Conservation (phyloP, 2,888 invertebrate species). For the Acholoe squamosa region DNA sequence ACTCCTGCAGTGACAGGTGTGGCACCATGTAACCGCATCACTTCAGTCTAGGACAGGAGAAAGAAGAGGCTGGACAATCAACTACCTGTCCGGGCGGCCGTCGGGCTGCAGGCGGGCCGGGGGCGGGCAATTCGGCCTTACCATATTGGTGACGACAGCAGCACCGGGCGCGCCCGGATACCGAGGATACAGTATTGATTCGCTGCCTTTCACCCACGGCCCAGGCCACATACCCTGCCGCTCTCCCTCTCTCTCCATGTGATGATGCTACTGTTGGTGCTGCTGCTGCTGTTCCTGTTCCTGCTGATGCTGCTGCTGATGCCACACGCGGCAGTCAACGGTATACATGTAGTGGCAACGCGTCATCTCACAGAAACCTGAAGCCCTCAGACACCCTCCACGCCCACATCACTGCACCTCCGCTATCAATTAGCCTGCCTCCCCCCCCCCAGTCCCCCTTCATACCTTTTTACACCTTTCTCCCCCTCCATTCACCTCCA, state of each 20-base stretch:
- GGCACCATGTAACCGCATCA: too few relatives aligned
- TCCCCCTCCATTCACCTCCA: too few relatives aligned
- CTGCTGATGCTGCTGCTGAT: neutral
- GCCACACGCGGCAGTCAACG: neutral
- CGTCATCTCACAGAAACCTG: neutral
- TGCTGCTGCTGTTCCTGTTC: neutral
- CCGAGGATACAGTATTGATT: slow-evolving; percentile 37
- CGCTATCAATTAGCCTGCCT: neutral
- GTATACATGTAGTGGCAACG: too few relatives aligned
- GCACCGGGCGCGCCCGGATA: slow-evolving; percentile 16
- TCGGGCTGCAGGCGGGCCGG: neutral
- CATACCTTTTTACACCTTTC: too few relatives aligned
- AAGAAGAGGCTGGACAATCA: neutral
- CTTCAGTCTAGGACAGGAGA: too few relatives aligned
- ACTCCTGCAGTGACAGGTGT: too few relatives aligned
- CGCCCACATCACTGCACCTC: too few relatives aligned
- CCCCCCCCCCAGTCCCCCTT: neutral
- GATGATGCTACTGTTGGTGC: neutral
- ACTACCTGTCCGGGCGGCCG: neutral
- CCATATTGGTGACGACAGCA: slow-evolving; percentile 29
- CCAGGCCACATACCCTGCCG: neutral
- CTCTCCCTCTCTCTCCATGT: neutral
- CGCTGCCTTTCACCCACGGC: neutral
- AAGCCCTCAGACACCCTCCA: neutral
- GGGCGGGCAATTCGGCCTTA: neutral